These are phyloP conservation scores for Drosophila ezoana DNA, from an alignment of 2,888 invertebrate species.

Conservation along the genomic window DNA sequence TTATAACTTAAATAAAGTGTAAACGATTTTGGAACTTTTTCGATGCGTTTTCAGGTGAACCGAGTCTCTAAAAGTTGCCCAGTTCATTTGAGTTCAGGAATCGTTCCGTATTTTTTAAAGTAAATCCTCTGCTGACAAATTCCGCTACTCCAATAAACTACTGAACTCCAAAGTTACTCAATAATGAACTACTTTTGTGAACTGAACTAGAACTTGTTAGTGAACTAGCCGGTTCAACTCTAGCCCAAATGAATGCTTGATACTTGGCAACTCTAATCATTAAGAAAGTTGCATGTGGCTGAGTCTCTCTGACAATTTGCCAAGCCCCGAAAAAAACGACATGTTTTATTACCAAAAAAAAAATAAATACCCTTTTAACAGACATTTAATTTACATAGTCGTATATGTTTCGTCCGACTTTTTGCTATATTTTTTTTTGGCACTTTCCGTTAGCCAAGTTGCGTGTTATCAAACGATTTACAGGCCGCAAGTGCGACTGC, in stretches of 20 bases:
- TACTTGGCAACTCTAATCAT: conserved; percentile 10
- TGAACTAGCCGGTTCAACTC: not conserved
- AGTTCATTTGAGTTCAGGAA: too few species aligned
- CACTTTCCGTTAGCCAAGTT: conserved; percentile 74
- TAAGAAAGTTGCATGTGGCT: conserved; percentile 5
- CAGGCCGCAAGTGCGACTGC: conserved; percentile 77
- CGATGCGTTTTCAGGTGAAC: too few species aligned
- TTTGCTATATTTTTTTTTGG: conserved; percentile 50
- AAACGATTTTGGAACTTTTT: too few species aligned
- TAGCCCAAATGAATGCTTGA: not conserved
- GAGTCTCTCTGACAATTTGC: conserved; percentile 8
- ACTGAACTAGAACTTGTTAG: not conserved
- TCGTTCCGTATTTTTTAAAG: too few species aligned
- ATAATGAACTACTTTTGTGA: not conserved
- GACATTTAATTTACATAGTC: conserved; percentile 59
- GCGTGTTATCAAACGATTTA: conserved; percentile 79
- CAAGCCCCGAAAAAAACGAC: conserved; percentile 13
- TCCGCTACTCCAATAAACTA: too few species aligned
- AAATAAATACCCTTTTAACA: conserved; percentile 35
- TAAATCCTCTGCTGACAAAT: too few species aligned
- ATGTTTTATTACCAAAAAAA: conserved; percentile 26
- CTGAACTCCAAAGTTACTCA: too few species aligned
- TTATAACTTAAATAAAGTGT: too few species aligned
- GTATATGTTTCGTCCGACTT: conserved; percentile 17
- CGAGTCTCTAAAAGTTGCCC: too few species aligned